Base-by-base conservation (phyloP, 1,140 invertebrate genomes). In the Psilanteris sp. region DNA sequence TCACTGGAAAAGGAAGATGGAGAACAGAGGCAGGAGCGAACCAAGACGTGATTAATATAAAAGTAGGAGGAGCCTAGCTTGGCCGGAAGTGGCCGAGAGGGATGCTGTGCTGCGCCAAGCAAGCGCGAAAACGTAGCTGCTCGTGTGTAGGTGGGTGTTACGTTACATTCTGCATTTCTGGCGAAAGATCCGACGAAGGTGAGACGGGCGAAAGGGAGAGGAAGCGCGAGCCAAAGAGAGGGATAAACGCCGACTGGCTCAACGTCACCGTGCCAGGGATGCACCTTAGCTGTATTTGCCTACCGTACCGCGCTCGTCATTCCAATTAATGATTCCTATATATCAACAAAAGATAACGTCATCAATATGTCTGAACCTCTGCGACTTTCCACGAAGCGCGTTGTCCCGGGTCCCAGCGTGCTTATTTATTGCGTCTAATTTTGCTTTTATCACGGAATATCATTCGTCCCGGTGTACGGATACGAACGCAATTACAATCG, bases 11-110 rank as follows among this genome's bases (percentile, higher is more conserved):
- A 82, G 80, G 81, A 81, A 83, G 84, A 81, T 82, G 81, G 83
- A 83, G 81, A 81, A 82, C 73, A 76, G 81, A 80, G 79, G 75
- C 79, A 83, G 81, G 81, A 86, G 79, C 79, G 83, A 86, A 81
- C 83, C 81, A 86, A 87, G 85, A 87, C 86, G 85, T 87, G 86
- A 88, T 88, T 88, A 88, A 88, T 87, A 88, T 86, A 87, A 88
- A 88, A 87, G 87, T 88, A 84, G 87, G 87, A 84, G 87, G 87
- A 88, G 87, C 83, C 50, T 78, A 79, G 80, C 66, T 70, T 79
- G 81, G 81, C 83, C 84, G 85, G 86, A 87, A 87, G 85, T 88
- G 82, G 83, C 78, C 83, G 82, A 85, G 85, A 83, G 83, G 82
- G 84, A 86, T 85, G 86, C 81, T 83, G 82, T 83, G 81, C 84